Evolutionary conservation across 2,888 invertebrate species (phyloP).

Genomic region (Hirtodrosophila alboralis): DNA sequence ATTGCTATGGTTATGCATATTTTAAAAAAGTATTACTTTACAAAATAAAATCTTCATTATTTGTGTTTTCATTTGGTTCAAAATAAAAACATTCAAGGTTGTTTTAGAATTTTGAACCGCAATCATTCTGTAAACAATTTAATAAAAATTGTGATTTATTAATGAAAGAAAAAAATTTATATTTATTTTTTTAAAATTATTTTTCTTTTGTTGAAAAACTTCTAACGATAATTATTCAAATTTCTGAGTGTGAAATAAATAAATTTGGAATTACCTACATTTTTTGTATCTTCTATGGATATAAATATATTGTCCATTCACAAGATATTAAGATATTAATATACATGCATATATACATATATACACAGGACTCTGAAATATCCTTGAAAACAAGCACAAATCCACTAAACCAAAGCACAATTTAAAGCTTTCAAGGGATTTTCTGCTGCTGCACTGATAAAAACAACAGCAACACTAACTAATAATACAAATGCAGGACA

Average conservation of each 20-base stretch:
- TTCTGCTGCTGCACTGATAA: constrained; percentile 30
- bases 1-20: background rate
- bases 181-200: too few species aligned
- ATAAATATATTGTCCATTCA: too few species aligned
- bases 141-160: constrained; percentile 8
- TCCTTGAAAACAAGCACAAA: constrained; percentile 33
- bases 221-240: too few species aligned
- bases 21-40: background rate
- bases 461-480: constrained; percentile 21
- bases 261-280: too few species aligned
- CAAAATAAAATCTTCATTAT: background rate
- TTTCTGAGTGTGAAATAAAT: too few species aligned
- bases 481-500: constrained; percentile 31
- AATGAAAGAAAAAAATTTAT: constrained; percentile 7
- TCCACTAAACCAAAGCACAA: constrained; percentile 24
- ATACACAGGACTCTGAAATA: constrained; percentile 2
- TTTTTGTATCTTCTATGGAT: too few species aligned
- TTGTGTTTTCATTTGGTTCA: constrained; percentile 1
- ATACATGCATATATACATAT: too few species aligned
- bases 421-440: constrained; percentile 38
- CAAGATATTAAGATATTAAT: background rate
- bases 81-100: constrained; percentile 26
- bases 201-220: too few species aligned
- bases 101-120: constrained; percentile 23
- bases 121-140: constrained; percentile 37